phyloP scores from a whole-genome alignment of 2,797 vertebrate genomes.

The Calcarius lapponicus region DNA sequence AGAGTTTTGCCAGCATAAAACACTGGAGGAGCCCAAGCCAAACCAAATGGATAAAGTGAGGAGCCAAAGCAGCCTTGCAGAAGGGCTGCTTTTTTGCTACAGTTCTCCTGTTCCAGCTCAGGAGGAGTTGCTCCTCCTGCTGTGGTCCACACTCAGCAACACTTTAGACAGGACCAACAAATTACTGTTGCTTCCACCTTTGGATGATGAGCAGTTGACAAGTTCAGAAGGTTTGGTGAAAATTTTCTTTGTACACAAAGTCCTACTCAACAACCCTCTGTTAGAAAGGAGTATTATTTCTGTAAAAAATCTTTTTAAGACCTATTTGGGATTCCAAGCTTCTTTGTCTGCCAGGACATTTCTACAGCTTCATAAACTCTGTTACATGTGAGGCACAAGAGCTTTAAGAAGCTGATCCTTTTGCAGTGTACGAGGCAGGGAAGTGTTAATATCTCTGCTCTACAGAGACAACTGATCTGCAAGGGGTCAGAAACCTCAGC shows the following conservation, averaged over 20 bases:
- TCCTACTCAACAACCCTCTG: not conserved
- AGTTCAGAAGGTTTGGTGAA: not conserved
- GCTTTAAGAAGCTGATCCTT: not conserved
- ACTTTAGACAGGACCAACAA: not conserved
- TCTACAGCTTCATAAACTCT: not conserved
- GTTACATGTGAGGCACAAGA: not conserved
- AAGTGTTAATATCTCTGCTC: conserved; percentile 43
- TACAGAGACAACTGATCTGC: conserved; percentile 14
- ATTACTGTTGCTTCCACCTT: not conserved
- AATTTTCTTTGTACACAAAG: not conserved
- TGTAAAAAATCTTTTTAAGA: not conserved
- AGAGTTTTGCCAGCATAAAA: not conserved
- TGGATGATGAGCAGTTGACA: not conserved
- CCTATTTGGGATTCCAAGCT: not conserved
- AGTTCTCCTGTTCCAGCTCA: not conserved
- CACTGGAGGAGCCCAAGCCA: not conserved
- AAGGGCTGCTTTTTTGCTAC: not conserved
- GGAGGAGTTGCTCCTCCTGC: not conserved
- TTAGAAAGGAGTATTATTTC: not conserved
- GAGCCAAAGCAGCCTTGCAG: not conserved
- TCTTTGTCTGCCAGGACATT: not conserved
- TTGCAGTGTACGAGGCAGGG: not conserved
- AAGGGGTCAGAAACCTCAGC: conserved; percentile 39
- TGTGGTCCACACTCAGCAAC: not conserved
- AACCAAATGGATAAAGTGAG: not conserved